Evolutionary conservation across 2,113 vertebrate species (phyloP).

Genomic region (Cacatua alba): DNA sequence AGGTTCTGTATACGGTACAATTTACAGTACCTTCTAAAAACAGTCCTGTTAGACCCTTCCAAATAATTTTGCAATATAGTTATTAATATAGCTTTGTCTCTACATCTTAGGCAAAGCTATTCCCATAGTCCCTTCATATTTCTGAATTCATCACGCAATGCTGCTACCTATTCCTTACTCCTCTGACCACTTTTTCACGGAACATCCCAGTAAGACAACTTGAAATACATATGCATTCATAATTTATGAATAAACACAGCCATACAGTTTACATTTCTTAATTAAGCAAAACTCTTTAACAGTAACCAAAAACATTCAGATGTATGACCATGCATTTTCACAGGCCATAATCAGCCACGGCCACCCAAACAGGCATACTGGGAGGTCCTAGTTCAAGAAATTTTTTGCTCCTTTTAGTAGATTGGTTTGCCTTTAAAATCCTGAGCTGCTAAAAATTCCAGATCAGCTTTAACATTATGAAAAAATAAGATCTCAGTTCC

Average conservation of each 20-base stretch:
- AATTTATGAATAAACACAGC: slow-evolving; percentile 36
- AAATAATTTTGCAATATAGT: neutral
- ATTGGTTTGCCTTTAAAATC: slow-evolving; percentile 1
- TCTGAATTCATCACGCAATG: neutral
- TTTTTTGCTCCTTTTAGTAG: neutral
- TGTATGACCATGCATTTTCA: neutral
- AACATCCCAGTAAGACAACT: neutral
- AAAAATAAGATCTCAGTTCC: neutral
- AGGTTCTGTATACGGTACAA: neutral
- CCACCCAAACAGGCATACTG: slow-evolving; percentile 9
- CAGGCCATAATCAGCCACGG: neutral
- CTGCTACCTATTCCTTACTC: neutral
- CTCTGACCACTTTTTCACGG: neutral
- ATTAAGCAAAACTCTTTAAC: slow-evolving; percentile 5
- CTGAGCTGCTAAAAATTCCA: neutral
- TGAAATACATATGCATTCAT: slow-evolving; percentile 32
- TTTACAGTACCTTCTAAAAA: neutral
- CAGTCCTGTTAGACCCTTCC: neutral
- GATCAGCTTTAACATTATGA: neutral
- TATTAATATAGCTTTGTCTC: neutral
- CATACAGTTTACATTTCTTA: neutral
- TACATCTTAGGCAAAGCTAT: neutral
- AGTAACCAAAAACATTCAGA: slow-evolving; percentile 5
- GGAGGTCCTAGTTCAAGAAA: slow-evolving; percentile 5
- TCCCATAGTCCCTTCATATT: neutral